These are phyloP conservation scores for Danionella dracula DNA, from an alignment of 2,797 vertebrate genomes.

Conservation along the genomic window DNA sequence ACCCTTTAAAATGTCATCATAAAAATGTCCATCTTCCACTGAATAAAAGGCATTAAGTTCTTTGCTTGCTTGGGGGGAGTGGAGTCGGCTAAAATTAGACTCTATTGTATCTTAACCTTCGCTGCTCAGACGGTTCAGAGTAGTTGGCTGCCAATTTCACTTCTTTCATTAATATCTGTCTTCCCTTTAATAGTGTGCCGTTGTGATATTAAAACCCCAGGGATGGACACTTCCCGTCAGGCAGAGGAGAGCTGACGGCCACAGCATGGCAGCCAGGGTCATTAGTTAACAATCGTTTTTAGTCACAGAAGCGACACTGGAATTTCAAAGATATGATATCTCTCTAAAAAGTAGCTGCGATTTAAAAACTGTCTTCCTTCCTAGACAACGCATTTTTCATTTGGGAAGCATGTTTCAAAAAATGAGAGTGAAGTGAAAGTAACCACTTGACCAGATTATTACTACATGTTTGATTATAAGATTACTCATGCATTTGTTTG, in stretches of 20 bases:
- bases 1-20: slow-evolving; percentile 41
- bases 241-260: slow-evolving; percentile 11
- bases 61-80: slow-evolving; percentile 23
- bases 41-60: slow-evolving; percentile 31
- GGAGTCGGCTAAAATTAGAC: slow-evolving; percentile 43
- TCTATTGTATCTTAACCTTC: slow-evolving; percentile 42
- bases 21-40: slow-evolving; percentile 35
- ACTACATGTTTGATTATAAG: no score
- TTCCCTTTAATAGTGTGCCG: slow-evolving; percentile 33
- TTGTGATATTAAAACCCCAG: slow-evolving; percentile 38
- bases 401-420: no score
- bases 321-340: neutral
- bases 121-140: slow-evolving; percentile 32
- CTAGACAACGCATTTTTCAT: neutral
- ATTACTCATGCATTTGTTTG: no score
- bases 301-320: slow-evolving; percentile 25
- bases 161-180: slow-evolving; percentile 43
- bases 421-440: no score
- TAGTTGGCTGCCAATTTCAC: slow-evolving; percentile 42
- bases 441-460: no score
- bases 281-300: slow-evolving; percentile 34
- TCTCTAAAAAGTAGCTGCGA: neutral
- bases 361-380: neutral
- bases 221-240: slow-evolving; percentile 34
- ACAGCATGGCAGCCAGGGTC: slow-evolving; percentile 25